phyloP scores from a whole-genome alignment of 2,888 invertebrate genomes.

The Diarsia rubi region DNA sequence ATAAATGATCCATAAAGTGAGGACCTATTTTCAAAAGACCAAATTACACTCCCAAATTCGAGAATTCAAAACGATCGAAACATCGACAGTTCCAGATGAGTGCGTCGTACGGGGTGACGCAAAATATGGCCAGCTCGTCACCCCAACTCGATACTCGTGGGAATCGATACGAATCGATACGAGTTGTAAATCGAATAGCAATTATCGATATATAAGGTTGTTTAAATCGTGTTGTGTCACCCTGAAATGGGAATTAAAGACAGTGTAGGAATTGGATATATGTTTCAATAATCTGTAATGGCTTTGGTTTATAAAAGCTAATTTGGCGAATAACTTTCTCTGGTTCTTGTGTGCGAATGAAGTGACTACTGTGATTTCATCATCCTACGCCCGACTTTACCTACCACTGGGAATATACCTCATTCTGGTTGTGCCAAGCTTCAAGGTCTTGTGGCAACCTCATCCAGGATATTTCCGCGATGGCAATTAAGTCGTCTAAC shows the following conservation, averaged over 20 bases:
- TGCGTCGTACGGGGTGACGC: constrained; percentile 46
- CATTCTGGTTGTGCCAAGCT: too few relatives aligned
- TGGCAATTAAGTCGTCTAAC: too few relatives aligned
- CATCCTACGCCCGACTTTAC: too few relatives aligned
- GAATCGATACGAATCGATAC: constrained; percentile 78
- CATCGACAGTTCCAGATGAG: constrained; percentile 59
- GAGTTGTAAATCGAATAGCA: constrained; percentile 75
- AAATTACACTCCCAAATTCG: constrained; percentile 58
- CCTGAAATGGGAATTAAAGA: constrained; percentile 40
- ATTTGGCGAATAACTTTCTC: constrained; percentile 15
- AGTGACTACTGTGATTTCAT: constrained; percentile 21
- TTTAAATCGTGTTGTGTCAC: constrained; percentile 59
- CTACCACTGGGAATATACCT: too few relatives aligned
- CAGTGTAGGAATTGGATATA: constrained; percentile 21
- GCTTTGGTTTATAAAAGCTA: not conserved
- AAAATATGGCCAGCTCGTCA: constrained; percentile 62
- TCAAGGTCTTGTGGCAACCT: too few relatives aligned
- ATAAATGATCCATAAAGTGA: not conserved
- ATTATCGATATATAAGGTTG: constrained; percentile 69
- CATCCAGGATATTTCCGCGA: too few relatives aligned
- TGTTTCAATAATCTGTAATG: constrained; percentile 34
- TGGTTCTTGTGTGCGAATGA: not conserved
- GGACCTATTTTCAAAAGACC: constrained; percentile 2
- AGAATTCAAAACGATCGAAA: constrained; percentile 47
- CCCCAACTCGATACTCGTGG: constrained; percentile 74